phyloP scores from a whole-genome alignment of 2,113 vertebrate genomes.

The Gavia stellata region DNA sequence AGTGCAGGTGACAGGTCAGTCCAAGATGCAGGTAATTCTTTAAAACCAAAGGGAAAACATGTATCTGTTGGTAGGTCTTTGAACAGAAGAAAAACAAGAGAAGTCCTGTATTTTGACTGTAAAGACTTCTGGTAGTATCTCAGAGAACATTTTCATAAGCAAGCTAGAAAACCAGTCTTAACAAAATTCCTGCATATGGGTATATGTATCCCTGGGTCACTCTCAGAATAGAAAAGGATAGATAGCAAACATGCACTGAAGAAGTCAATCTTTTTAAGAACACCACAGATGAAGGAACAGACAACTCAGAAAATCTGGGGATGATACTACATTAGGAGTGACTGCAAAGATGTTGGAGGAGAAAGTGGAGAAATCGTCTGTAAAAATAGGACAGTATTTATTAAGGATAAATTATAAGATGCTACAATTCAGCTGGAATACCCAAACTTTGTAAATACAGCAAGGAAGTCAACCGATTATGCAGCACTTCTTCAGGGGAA shows the following conservation, averaged over 20 bases:
- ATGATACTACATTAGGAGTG: neutral
- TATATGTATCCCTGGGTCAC: neutral
- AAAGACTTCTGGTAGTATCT: neutral
- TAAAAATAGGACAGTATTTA: neutral
- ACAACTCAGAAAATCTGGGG: neutral
- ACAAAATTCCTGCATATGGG: neutral
- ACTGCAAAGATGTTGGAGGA: neutral
- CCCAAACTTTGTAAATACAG: neutral
- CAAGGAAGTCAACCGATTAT: neutral
- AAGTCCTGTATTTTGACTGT: neutral
- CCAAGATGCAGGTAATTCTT: neutral
- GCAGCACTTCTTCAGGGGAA: neutral
- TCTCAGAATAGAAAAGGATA: neutral
- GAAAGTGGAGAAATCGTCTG: neutral
- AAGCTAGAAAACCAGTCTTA: neutral
- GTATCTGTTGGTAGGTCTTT: neutral
- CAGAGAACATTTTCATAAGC: neutral
- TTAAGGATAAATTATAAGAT: neutral
- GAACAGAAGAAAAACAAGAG: neutral
- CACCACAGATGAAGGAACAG: neutral
- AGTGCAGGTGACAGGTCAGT: neutral
- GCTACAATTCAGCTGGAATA: neutral
- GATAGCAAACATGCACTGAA: neutral
- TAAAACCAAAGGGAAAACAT: neutral
- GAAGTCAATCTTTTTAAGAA: neutral